Conservation (phyloP, 2,113 vertebrate species). For the Craseonycteris thonglongyai region DNA sequence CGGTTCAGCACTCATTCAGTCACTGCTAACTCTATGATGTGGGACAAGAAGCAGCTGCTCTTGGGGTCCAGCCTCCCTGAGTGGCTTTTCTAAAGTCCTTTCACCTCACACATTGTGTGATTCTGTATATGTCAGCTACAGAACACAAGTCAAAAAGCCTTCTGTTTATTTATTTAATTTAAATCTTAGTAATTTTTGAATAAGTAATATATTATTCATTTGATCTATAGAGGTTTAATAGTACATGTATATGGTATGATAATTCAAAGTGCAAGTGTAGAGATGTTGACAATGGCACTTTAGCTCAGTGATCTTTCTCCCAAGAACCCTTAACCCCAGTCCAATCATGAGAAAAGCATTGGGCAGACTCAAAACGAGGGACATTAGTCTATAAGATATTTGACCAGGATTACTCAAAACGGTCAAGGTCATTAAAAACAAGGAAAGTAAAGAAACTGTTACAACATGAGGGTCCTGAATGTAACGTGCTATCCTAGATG, state of each 20-base stretch:
- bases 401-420: neutral
- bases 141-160: neutral
- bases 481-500: neutral
- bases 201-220: neutral
- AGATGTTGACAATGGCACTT: neutral
- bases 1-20: accelerated
- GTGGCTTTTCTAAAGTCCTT: neutral
- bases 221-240: neutral
- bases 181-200: neutral
- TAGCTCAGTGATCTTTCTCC: neutral
- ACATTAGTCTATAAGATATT: neutral
- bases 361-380: neutral
- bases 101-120: neutral
- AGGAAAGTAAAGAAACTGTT: neutral
- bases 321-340: neutral
- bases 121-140: neutral
- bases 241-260: neutral
- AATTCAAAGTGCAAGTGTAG: neutral
- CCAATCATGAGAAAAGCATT: neutral
- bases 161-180: neutral
- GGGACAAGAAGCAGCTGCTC: too few relatives aligned
- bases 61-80: neutral
- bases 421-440: neutral
- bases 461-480: neutral
- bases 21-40: neutral